Evolutionary conservation across 2,797 vertebrate species (phyloP).

Genomic region (Bovichtus diacanthus): DNA sequence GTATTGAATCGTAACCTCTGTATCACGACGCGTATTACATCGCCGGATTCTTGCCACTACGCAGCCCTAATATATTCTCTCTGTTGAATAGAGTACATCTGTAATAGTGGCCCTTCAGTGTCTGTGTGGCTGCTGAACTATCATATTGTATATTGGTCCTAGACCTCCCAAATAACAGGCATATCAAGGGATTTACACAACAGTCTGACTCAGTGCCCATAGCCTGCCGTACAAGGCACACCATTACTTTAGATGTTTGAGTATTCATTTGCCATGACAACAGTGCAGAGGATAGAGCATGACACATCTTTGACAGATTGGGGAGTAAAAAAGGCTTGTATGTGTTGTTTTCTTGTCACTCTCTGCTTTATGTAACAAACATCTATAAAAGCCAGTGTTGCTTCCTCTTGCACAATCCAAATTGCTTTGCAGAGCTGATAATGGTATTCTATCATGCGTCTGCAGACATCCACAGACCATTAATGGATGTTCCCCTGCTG

Average conservation of each 20-base stretch:
- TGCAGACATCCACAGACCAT: slow-evolving; percentile 50
- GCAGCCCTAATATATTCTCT: not conserved
- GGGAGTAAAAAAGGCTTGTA: slow-evolving; percentile 74
- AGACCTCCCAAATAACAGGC: slow-evolving; percentile 60
- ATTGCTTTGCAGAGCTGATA: slow-evolving; percentile 58
- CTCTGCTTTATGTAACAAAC: slow-evolving; percentile 68
- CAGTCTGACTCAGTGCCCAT: slow-evolving; percentile 55
- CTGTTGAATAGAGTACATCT: slow-evolving; percentile 26
- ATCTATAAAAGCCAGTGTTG: slow-evolving; percentile 52
- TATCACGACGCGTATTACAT: too few species aligned
- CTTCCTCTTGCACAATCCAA: slow-evolving; percentile 46
- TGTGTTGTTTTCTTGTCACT: slow-evolving; percentile 75
- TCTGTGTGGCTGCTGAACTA: slow-evolving; percentile 24
- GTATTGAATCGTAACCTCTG: too few species aligned
- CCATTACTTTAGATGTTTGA: slow-evolving; percentile 74
- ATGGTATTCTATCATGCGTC: slow-evolving; percentile 52
- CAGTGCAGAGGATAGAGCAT: slow-evolving; percentile 71
- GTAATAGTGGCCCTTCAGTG: slow-evolving; percentile 21
- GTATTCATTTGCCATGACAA: slow-evolving; percentile 80
- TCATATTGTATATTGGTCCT: slow-evolving; percentile 59
- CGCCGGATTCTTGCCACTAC: too few species aligned
- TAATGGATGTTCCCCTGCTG: slow-evolving; percentile 48
- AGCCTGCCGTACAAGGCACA: slow-evolving; percentile 51
- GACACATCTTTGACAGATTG: slow-evolving; percentile 73
- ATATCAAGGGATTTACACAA: slow-evolving; percentile 53